Evolutionary conservation across 2,888 invertebrate species (phyloP).

Genomic region (Callimorpha dominula): DNA sequence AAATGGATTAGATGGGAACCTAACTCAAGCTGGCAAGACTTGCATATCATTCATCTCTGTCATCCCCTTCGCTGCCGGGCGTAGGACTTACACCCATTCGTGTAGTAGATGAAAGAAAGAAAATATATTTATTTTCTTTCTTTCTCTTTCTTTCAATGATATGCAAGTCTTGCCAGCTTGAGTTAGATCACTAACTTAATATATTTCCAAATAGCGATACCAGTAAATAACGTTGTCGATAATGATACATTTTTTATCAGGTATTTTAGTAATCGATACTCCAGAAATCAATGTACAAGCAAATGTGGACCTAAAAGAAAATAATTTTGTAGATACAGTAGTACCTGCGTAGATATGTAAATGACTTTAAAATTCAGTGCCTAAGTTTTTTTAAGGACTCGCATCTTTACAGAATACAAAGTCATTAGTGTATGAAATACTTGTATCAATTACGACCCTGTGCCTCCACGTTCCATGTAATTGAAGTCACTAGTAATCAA

Average conservation of each 20-base stretch:
- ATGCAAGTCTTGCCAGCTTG: no score
- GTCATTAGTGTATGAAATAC: conserved; percentile 39
- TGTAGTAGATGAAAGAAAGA: no score
- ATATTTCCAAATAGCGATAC: background rate
- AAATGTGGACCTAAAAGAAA: background rate
- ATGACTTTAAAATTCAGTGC: background rate
- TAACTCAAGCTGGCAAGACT: no score
- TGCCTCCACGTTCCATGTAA: conserved; percentile 26
- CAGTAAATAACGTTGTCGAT: background rate
- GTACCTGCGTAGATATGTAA: background rate
- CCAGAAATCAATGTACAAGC: background rate
- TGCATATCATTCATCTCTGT: no score
- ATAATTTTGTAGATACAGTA: background rate
- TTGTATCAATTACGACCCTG: conserved; percentile 29
- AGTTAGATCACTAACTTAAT: background rate
- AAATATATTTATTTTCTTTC: no score
- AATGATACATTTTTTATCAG: background rate
- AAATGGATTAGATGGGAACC: no score
- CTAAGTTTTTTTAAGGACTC: conserved; percentile 18
- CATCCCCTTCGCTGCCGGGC: no score
- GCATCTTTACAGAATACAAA: conserved; percentile 26
- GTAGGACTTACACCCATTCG: no score
- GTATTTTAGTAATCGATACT: background rate
- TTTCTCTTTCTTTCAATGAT: no score
- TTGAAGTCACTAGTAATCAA: conserved; percentile 36